Conservation (phyloP, 2,888 invertebrate genomes). For the Xiphydria camelus region DNA sequence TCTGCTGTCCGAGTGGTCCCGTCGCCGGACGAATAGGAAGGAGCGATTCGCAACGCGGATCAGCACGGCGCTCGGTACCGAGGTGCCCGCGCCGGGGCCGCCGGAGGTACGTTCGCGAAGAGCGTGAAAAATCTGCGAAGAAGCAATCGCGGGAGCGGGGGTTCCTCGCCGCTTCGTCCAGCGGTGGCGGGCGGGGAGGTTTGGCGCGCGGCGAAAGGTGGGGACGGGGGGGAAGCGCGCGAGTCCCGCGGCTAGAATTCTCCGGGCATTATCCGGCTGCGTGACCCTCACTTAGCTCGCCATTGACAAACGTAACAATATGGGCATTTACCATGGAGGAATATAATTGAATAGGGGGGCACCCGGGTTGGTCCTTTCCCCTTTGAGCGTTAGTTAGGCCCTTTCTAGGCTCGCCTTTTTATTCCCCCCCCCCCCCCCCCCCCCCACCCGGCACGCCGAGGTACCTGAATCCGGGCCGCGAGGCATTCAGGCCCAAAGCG, state of each 20-base stretch:
- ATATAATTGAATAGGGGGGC: slow-evolving; percentile 53
- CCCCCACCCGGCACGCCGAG: slow-evolving; percentile 25
- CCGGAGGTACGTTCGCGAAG: no score
- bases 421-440: slow-evolving; percentile 35
- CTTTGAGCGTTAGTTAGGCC: slow-evolving; percentile 50
- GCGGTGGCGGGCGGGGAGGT: slow-evolving; percentile 10
- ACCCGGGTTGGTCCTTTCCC: slow-evolving; percentile 37
- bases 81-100: no score
- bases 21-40: no score
- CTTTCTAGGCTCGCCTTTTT: slow-evolving; percentile 55
- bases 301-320: slow-evolving; percentile 58
- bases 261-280: slow-evolving; percentile 47
- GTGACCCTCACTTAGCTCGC: slow-evolving; percentile 55
- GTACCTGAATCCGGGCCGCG: slow-evolving; percentile 49
- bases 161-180: slow-evolving; percentile 20
- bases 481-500: slow-evolving; percentile 46
- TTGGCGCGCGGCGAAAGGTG: slow-evolving; percentile 10
- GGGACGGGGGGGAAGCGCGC: slow-evolving; percentile 10
- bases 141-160: slow-evolving; percentile 20
- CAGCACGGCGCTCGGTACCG: no score
- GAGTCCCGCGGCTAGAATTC: slow-evolving; percentile 35
- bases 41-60: no score
- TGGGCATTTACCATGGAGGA: slow-evolving; percentile 56
- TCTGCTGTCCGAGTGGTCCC: no score
- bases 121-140: slow-evolving; percentile 22